Base-by-base conservation (phyloP, 2,888 invertebrate genomes). In the Hipparchia semele region DNA sequence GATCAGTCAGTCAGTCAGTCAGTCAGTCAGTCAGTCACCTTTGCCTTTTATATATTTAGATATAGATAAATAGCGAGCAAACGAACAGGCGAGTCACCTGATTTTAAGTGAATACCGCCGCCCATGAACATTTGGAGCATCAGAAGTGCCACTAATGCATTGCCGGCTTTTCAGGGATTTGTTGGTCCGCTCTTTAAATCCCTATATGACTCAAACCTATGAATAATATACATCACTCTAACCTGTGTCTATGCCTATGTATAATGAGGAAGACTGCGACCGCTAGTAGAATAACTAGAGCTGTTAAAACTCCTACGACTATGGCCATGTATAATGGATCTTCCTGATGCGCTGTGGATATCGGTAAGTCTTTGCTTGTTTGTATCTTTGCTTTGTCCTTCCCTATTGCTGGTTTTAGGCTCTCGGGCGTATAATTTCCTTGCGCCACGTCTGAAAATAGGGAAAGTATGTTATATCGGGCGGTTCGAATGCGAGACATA, bases 261-360 rank as follows among this genome's bases (percentile, higher is more conserved):
- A 97, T 94, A 82, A 97, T 95, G 70, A 97, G 93, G 86, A 96
- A 95, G 80, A 97, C 96, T 54, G 96, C 96, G 7, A 96, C 96
- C 2, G 96, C 96, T 45, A 97, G 91, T 2, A 97, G 90, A 68
- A 97, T 94, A 68, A 97, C 96, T 65, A 97, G 95, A 1, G 96
- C 96, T 45, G 96, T 96, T 67, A 97, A 88, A 6, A 97, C 96
- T n/a, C 97, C 96, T 59, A 97, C 96, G 70, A 96, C 96, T 76
- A 97, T 95, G n/a, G 96, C 96, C 92, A 97, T 95, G 88, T 96
- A 96, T 6, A 96, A 91, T 1, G 96, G 96, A 82, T 96, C 96
- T 78, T 96, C 96, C 80, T 96, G 95, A 73, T 95, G 95, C 1
- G 95, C 96, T 9, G 95, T 95, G 12, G 96, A 95, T 74, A 96